phyloP scores from a whole-genome alignment of 92 coral and sea anemone species.

The Paragorgia papillata region DNA sequence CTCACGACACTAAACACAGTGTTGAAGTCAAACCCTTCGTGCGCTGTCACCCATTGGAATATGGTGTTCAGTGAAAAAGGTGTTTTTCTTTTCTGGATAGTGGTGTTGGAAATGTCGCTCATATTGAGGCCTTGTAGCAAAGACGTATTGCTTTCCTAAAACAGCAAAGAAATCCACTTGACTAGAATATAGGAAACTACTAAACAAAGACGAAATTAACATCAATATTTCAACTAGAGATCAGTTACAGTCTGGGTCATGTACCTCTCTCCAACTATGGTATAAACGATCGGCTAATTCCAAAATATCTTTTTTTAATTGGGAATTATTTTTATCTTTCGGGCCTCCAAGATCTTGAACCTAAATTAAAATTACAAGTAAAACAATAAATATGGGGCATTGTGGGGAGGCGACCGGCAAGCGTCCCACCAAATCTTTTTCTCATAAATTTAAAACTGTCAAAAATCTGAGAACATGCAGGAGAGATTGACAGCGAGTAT shows the following conservation, averaged over 20 bases:
- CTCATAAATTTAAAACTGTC: neutral
- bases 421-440: too few relatives aligned
- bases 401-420: too few relatives aligned
- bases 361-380: constrained; percentile 43
- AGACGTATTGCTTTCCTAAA: constrained; percentile 38
- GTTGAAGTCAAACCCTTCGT: constrained; percentile 69
- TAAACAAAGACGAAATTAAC: neutral
- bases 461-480: too few relatives aligned
- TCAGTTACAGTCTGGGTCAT: neutral
- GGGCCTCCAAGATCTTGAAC: constrained; percentile 81
- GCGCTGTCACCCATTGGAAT: constrained; percentile 41
- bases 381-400: too few relatives aligned
- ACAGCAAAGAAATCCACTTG: neutral
- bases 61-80: constrained; percentile 47
- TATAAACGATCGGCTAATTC: constrained; percentile 94
- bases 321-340: constrained; percentile 70
- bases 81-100: constrained; percentile 21
- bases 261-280: constrained; percentile 78
- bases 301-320: constrained; percentile 81
- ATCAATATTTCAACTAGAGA: neutral
- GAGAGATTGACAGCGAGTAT: too few relatives aligned
- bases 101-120: neutral
- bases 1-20: constrained; percentile 76
- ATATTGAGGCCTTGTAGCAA: neutral
- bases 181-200: neutral